These are phyloP conservation scores for Melanotaenia maccullochi DNA, from an alignment of 2,797 vertebrate species.

Conservation along the genomic window DNA sequence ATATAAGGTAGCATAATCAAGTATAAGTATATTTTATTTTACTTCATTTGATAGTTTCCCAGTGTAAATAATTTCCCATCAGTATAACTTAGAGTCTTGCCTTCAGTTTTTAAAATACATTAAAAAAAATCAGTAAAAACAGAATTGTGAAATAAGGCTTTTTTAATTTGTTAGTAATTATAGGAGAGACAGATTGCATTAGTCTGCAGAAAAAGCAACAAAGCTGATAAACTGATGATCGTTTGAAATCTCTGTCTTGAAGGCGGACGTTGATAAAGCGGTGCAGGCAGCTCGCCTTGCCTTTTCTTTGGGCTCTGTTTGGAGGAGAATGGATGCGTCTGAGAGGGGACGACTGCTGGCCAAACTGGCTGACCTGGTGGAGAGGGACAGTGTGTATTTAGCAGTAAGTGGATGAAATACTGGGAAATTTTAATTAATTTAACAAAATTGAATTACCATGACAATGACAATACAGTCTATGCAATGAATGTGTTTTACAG, in stretches of 20 bases:
- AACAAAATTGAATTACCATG: not conserved
- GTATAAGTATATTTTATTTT: not conserved
- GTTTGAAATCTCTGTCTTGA: slow-evolving; percentile 1
- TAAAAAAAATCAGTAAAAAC: not conserved
- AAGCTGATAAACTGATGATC: not conserved
- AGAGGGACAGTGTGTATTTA: slow-evolving; percentile 91
- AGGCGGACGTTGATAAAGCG: slow-evolving; percentile 96
- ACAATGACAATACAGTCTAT: not conserved
- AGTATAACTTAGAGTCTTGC: not conserved
- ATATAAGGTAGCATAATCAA: not conserved
- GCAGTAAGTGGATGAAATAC: slow-evolving; percentile 57
- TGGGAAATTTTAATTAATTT: not conserved
- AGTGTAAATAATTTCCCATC: not conserved
- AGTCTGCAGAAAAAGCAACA: not conserved
- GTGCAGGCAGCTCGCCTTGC: slow-evolving; percentile 93
- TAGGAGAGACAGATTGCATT: not conserved
- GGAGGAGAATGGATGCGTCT: slow-evolving; percentile 96
- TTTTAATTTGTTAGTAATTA: not conserved
- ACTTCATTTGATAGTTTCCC: not conserved
- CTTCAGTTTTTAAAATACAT: no score
- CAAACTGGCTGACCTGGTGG: slow-evolving; percentile 95
- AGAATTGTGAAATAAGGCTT: not conserved
- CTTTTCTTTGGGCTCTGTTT: slow-evolving; percentile 93
- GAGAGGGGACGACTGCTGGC: slow-evolving; percentile 93
- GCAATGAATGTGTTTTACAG: not conserved